These are phyloP conservation scores for Microcebus ravelobensis DNA, from an alignment of 2,113 vertebrate species.

Conservation along the genomic window DNA sequence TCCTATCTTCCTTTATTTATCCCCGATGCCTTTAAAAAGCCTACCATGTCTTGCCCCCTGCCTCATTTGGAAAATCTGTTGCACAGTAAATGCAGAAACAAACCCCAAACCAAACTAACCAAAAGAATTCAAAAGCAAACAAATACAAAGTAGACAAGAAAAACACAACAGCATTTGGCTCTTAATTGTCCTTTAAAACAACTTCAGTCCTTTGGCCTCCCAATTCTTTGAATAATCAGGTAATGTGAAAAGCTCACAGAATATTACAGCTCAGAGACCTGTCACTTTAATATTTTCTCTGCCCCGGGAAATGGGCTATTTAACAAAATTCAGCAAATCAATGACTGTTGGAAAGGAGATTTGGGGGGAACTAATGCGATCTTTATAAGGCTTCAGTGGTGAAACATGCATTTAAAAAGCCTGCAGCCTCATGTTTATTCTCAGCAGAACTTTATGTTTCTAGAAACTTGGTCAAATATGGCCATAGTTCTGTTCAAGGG, in stretches of 20 bases:
- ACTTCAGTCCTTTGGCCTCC: background rate
- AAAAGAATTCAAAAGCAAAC: background rate
- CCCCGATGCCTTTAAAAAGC: background rate
- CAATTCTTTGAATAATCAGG: slow-evolving; percentile 26
- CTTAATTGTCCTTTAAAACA: slow-evolving; percentile 35
- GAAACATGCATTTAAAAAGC: background rate
- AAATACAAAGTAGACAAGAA: slow-evolving; percentile 30
- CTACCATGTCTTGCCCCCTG: background rate
- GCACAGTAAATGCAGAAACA: slow-evolving; percentile 8
- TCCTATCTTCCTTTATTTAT: background rate
- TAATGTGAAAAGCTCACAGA: background rate
- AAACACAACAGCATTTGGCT: background rate
- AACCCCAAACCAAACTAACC: background rate
- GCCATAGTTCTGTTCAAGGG: background rate
- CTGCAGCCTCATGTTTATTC: background rate
- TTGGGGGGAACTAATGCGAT: background rate
- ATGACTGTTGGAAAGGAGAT: background rate
- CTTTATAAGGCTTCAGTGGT: background rate
- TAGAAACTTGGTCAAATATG: background rate
- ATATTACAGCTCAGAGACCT: slow-evolving; percentile 1
- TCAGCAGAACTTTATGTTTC: background rate
- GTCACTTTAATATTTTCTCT: slow-evolving; percentile 56
- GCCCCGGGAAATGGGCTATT: background rate
- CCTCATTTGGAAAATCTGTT: background rate
- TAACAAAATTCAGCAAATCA: slow-evolving; percentile 39